Conservation (phyloP, 2,797 vertebrate genomes). For the Eurystomus glaucurus region DNA sequence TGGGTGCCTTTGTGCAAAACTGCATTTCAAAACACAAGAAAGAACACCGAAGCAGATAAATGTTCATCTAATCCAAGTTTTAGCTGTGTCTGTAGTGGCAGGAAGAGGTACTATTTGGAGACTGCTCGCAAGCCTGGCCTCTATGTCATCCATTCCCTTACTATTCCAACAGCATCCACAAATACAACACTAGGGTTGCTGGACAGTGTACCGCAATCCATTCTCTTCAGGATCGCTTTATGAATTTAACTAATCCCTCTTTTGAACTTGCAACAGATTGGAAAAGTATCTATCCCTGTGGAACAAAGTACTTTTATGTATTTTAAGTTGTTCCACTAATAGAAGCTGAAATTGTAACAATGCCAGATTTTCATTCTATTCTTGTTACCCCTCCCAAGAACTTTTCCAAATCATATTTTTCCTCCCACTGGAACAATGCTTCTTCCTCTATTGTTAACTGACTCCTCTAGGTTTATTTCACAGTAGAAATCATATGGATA, state of each 20-base stretch:
- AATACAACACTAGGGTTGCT: background rate
- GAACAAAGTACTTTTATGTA: background rate
- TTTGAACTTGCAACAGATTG: background rate
- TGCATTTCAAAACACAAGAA: background rate
- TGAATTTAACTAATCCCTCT: background rate
- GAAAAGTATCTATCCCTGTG: background rate
- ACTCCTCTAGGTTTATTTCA: background rate
- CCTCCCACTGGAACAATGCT: background rate
- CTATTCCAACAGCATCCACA: background rate
- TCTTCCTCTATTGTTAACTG: background rate
- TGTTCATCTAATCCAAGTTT: background rate
- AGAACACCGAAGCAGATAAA: background rate
- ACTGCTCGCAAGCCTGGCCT: background rate
- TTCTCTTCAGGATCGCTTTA: background rate
- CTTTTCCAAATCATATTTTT: slow-evolving; percentile 32
- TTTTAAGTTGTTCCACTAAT: background rate
- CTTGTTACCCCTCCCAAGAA: slow-evolving; percentile 6
- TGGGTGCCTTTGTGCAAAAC: background rate
- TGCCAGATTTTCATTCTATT: background rate
- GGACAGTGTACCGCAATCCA: background rate
- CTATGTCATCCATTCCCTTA: background rate
- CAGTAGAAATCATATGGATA: background rate
- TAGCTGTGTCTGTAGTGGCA: background rate
- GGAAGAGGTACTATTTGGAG: background rate
- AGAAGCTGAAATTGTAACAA: background rate